phyloP scores from a whole-genome alignment of 1,140 invertebrate genomes.

The Aphidius gifuensis region DNA sequence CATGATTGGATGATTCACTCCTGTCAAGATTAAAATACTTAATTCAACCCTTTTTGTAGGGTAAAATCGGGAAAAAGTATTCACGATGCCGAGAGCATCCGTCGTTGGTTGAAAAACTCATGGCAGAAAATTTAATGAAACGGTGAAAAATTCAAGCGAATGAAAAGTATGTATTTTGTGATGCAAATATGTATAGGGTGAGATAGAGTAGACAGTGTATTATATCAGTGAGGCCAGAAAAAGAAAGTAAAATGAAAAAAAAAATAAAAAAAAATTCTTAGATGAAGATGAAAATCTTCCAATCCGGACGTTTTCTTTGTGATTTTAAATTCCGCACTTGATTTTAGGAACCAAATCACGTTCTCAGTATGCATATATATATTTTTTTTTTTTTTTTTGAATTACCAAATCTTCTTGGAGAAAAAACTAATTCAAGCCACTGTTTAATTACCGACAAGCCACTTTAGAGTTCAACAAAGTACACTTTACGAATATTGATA shows the following conservation, averaged over 20 bases:
- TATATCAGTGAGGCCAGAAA: conserved; percentile 20
- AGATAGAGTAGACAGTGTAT: conserved; percentile 2
- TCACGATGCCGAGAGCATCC: conserved; percentile 17
- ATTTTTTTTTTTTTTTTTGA: not conserved
- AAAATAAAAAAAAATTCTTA: conserved; percentile 18
- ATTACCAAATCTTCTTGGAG: conserved; percentile 25
- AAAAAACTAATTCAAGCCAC: conserved; percentile 32
- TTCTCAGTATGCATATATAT: conserved; percentile 6
- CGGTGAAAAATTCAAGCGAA: conserved; percentile 27
- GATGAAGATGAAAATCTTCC: conserved; percentile 25
- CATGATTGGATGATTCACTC: conserved; percentile 18
- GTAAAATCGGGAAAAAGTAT: conserved; percentile 17
- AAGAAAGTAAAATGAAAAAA: conserved; percentile 39
- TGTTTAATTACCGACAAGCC: too few relatives aligned
- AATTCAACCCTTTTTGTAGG: conserved; percentile 30
- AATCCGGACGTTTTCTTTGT: conserved; percentile 3
- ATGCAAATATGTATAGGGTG: conserved; percentile 36
- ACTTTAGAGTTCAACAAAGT: too few relatives aligned
- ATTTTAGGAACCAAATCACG: conserved; percentile 29
- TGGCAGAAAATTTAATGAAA: conserved; percentile 39
- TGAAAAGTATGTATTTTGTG: conserved; percentile 35
- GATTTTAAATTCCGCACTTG: conserved; percentile 38
- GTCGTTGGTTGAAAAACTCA: not conserved
- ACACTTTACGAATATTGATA: too few relatives aligned
- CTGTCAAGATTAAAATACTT: conserved; percentile 33